Evolutionary conservation across 2,888 invertebrate genomes (phyloP).

Genomic region (Caenorhabditis sp.): DNA sequence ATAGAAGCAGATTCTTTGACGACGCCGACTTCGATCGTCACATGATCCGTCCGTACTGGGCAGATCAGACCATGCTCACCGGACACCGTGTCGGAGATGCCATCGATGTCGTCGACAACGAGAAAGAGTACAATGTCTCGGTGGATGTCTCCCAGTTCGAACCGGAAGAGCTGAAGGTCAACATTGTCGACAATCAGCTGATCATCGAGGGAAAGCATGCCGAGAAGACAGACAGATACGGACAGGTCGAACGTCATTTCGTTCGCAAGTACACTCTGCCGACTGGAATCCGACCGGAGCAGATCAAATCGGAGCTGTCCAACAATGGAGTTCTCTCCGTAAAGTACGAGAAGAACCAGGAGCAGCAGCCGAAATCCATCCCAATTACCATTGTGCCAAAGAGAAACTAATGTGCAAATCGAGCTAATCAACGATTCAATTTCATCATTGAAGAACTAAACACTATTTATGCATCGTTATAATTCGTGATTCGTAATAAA

Average conservation of each 20-base stretch:
- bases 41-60: slow-evolving; percentile 75
- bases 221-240: slow-evolving; percentile 76
- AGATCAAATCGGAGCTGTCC: slow-evolving; percentile 73
- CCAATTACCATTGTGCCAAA: slow-evolving; percentile 70
- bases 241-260: slow-evolving; percentile 75
- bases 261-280: slow-evolving; percentile 77
- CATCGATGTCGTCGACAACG: slow-evolving; percentile 73
- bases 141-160: slow-evolving; percentile 78
- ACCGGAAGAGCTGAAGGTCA: slow-evolving; percentile 78
- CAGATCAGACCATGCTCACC: slow-evolving; percentile 72
- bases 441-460: slow-evolving; percentile 48
- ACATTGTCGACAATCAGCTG: slow-evolving; percentile 75
- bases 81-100: slow-evolving; percentile 75
- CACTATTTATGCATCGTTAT: too few species aligned
- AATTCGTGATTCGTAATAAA: not conserved
- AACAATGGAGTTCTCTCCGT: slow-evolving; percentile 76
- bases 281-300: slow-evolving; percentile 71
- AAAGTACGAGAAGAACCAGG: slow-evolving; percentile 72
- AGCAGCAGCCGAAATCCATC: slow-evolving; percentile 62
- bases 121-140: slow-evolving; percentile 70
- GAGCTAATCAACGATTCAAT: slow-evolving; percentile 27
- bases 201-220: slow-evolving; percentile 77
- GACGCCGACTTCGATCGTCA: slow-evolving; percentile 76
- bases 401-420: slow-evolving; percentile 26
- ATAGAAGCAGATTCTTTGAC: slow-evolving; percentile 69